Base-by-base conservation (phyloP, 2,113 vertebrate species). In the Sinocyclocheilus anophthalmus region DNA sequence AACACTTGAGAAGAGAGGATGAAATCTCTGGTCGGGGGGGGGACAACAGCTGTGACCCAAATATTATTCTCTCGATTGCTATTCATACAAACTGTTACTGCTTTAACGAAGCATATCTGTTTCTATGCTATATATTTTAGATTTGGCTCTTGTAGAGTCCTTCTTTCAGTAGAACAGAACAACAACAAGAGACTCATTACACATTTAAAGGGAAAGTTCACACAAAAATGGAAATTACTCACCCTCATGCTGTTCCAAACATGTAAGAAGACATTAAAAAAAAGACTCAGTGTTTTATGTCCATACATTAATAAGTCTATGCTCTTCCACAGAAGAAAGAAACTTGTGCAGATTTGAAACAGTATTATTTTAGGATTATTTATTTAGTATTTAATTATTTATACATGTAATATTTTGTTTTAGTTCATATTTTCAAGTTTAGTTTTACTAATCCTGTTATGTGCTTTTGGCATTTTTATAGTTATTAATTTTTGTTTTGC, bases 1-100 rank as follows among this genome's bases (percentile, higher is more conserved):
- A 89, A 89, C 84, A 88, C 7, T 33, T 22, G 76, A 86, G 63
- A 87, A 9, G 77, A 63, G 84, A 73, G 24, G 72, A 76, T 78
- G 72, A 67, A 67, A 26, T 84, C 53, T 81, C 24, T 61, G 30
- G 69, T 76, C 3, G 16, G 48, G 16, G 53, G 16, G 67, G 1
- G 78, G 57, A 50, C 48, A 81, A 85, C 83, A 87, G 83, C 55
- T 80, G 53, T 67, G 61, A 85, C 83, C 73, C 79, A 73, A 13
- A 81, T 83, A 78, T 85, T 12, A 88, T n/a, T 33, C 11, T 76
- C 57, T 33, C 11, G 26, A 76, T 42, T 63, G 18, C 63, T 37
- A 72, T 76, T 42, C n/a, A 37, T 75, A 33, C 72, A 65, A 42
- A 63, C 57, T 53, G 0, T 84, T 48, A 84, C 24, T 26, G n/a